Percentiles rank a stretch among this genome's conserved stretches.
phyloP scores from a whole-genome alignment of 2,797 vertebrate species.

The Pipistrellus nathusii region DNA sequence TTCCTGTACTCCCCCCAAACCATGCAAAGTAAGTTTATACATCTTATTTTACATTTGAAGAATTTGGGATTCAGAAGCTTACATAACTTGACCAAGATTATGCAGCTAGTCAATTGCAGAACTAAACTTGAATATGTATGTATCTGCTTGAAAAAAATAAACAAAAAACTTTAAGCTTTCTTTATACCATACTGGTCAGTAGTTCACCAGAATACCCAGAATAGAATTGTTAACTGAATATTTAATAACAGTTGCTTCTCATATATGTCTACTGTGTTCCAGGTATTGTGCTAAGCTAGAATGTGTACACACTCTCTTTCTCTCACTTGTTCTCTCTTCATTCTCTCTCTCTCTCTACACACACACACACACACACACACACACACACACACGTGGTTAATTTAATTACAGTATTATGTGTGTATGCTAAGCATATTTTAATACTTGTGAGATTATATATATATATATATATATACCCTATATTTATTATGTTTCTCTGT shows the following conservation, averaged over 20 bases:
- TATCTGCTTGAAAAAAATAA: neutral
- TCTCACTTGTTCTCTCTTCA: neutral
- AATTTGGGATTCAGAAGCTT: conserved; percentile 2
- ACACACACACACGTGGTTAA: neutral
- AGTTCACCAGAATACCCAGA: neutral
- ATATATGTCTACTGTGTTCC: neutral
- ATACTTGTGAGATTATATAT: neutral
- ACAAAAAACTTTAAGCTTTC: neutral
- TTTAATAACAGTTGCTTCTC: neutral
- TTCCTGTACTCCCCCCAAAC: neutral
- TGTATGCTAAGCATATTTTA: neutral
- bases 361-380: neutral
- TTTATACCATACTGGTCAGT: neutral
- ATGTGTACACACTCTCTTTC: accelerated
- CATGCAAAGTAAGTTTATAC: neutral
- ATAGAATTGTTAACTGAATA: neutral
- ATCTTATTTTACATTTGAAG: conserved; percentile 33
- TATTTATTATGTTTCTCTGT: neutral
- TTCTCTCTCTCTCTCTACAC: neutral
- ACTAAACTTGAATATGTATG: neutral
- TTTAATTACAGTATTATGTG: neutral
- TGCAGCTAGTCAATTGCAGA: neutral
- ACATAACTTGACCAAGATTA: neutral
- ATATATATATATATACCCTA: neutral
- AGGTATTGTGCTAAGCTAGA: neutral